Percentiles rank a stretch among this genome's conserved stretches.
Conservation (phyloP, 2,797 vertebrate species). For the Cirrhinus mrigala region DNA sequence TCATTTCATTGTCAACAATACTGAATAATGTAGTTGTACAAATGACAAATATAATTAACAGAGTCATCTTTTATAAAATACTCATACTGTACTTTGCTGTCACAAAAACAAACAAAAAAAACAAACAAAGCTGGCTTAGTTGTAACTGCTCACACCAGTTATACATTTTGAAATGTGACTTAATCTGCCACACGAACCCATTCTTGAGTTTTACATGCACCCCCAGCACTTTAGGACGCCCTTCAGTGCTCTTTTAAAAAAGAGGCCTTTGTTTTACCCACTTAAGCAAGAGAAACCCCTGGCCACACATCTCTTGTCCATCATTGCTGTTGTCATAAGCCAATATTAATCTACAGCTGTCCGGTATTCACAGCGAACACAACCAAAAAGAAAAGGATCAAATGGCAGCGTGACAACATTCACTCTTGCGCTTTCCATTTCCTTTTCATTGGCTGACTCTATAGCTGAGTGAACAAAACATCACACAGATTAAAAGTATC, state of each 20-base stretch:
- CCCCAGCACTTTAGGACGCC: not conserved
- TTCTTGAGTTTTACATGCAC: not conserved
- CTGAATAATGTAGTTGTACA: not conserved
- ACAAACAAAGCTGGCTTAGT: not conserved
- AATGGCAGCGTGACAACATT: constrained; percentile 54
- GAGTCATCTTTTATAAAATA: not conserved
- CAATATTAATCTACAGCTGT: constrained; percentile 77
- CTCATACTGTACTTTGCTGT: not conserved
- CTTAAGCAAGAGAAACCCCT: constrained; percentile 55
- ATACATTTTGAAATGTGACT: constrained; percentile 20
- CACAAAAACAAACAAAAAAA: not conserved
- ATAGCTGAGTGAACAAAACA: constrained; percentile 6
- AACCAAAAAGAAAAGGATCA: constrained; percentile 60
- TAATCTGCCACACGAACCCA: constrained; percentile 14
- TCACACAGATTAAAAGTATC: not conserved
- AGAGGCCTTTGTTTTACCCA: constrained; percentile 48
- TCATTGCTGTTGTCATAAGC: constrained; percentile 70
- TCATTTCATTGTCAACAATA: not conserved
- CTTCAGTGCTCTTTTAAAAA: constrained; percentile 51
- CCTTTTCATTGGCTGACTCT: constrained; percentile 5
- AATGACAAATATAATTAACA: constrained; percentile 14
- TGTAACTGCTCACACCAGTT: not conserved
- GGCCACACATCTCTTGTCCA: constrained; percentile 69
- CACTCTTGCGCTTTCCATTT: constrained; percentile 51
- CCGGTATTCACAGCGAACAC: constrained; percentile 59